Conservation (phyloP, 2,113 vertebrate species). For the Macrotis lagotis region DNA sequence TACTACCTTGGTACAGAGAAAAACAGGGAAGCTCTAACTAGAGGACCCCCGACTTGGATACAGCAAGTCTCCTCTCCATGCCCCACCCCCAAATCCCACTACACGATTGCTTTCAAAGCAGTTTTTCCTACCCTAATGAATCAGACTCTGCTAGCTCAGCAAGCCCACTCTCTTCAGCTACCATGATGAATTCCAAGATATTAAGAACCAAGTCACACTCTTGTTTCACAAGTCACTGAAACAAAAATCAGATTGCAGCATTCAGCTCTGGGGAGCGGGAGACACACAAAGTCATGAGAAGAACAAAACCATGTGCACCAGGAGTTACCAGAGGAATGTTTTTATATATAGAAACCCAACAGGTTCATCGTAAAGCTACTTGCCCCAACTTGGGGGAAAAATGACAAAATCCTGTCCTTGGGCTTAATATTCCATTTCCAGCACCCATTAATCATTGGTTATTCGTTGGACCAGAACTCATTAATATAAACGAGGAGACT, state of each 20-base stretch:
- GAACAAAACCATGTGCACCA: slow-evolving; percentile 75
- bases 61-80: not conserved
- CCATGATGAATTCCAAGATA: slow-evolving; percentile 42
- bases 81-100: not conserved
- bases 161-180: slow-evolving; percentile 24
- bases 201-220: slow-evolving; percentile 68
- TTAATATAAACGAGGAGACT: slow-evolving; percentile 84
- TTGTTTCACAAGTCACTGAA: slow-evolving; percentile 61
- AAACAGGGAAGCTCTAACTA: not conserved
- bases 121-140: slow-evolving; percentile 48
- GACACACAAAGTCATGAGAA: slow-evolving; percentile 65
- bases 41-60: not conserved
- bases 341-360: too few species aligned
- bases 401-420: slow-evolving; percentile 74
- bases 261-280: slow-evolving; percentile 70
- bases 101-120: slow-evolving; percentile 61
- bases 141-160: slow-evolving; percentile 70
- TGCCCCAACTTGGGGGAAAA: slow-evolving; percentile 77
- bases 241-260: slow-evolving; percentile 73
- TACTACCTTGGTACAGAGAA: not conserved
- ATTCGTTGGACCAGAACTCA: slow-evolving; percentile 82
- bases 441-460: slow-evolving; percentile 84
- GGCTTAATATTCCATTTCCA: slow-evolving; percentile 73
- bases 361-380: slow-evolving; percentile 80
- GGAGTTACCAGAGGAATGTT: too few species aligned